These are phyloP conservation scores for Hydrozoanthus gracilis DNA, from an alignment of 92 coral and sea anemone genomes.

Conservation along the genomic window DNA sequence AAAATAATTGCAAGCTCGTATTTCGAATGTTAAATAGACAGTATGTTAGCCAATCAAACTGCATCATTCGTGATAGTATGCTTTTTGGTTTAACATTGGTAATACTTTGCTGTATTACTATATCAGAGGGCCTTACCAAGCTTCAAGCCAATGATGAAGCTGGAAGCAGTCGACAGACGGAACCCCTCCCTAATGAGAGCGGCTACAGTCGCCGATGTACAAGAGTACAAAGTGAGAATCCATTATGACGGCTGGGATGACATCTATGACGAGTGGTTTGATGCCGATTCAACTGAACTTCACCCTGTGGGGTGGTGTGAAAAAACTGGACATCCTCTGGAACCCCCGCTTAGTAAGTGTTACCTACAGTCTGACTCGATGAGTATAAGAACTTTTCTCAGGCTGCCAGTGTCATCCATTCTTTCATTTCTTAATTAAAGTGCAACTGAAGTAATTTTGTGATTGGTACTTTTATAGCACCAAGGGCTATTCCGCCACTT, in stretches of 20 bases:
- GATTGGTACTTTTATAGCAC: too few species aligned
- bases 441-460: too few species aligned
- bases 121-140: conserved; percentile 81
- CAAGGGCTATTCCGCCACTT: too few species aligned
- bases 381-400: too few species aligned
- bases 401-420: too few species aligned
- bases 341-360: conserved; percentile 94
- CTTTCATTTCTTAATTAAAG: too few species aligned
- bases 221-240: conserved; percentile 82
- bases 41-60: too few species aligned
- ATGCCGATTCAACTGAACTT: conserved; percentile 87
- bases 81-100: background rate
- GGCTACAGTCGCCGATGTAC: conserved; percentile 77
- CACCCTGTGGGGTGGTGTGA: conserved; percentile 97
- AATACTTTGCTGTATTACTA: background rate
- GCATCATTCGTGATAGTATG: background rate
- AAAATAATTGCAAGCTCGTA: too few species aligned
- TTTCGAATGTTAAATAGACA: too few species aligned
- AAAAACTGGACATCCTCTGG: conserved; percentile 96
- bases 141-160: conserved; percentile 78
- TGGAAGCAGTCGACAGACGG: conserved; percentile 96
- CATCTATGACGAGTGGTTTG: conserved; percentile 99
- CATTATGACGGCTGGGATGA: conserved; percentile 99
- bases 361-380: background rate
- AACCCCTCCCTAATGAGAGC: conserved; percentile 94